Evolutionary conservation across 30 jellyfish, hydroid and myxozoan species (phyloP), one percentile per base, ranked within the genome.

Genomic region (Pseudorhiza aurosa): DNA sequence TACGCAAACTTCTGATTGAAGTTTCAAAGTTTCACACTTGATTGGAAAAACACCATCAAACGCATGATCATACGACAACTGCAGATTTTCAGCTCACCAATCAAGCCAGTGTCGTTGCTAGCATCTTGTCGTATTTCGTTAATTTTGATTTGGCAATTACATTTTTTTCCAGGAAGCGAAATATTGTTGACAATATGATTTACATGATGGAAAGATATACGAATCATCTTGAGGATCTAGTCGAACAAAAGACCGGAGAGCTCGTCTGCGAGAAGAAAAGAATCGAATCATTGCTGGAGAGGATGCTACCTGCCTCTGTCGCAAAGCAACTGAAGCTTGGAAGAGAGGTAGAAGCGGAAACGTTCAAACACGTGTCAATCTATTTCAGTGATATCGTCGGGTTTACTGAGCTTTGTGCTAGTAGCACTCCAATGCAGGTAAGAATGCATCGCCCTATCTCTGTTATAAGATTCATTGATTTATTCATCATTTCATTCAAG

Each of bases 341-440:
- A 32, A 91, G 74, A 72, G 98, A 79, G 57, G 98, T 90, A 26
- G 98, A 91, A 70, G 98, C 98, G 1, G 98, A 91, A 51, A 43
- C 88, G 8, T 91, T 91, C 43, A 91, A 91, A 56, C 85, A 91
- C 35, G 98, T 91, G 31, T 82, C 98, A 9, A 91, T 91, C n/a
- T 91, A 91, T 26, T 91, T 91, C 86, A 91, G 98, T 77, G 98
- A 91, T 85, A 91, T 91, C 4, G 98, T 91, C 10, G 98, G 98
- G 25, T 91, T 91, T 70, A 91, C 98, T 0, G 83, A 55, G 60
- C 49, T 91, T 0, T 91, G 98, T 73, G 95, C 98, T 3, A 86
- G 49, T 10, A 91, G 95, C 26, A 67, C 91, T 15, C 98, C 98
- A 37, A 85, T 91, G 96, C 97, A 91, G 88, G 95, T 83, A 37